Base-by-base conservation (phyloP, 2,113 vertebrate genomes). In the Astur gentilis region DNA sequence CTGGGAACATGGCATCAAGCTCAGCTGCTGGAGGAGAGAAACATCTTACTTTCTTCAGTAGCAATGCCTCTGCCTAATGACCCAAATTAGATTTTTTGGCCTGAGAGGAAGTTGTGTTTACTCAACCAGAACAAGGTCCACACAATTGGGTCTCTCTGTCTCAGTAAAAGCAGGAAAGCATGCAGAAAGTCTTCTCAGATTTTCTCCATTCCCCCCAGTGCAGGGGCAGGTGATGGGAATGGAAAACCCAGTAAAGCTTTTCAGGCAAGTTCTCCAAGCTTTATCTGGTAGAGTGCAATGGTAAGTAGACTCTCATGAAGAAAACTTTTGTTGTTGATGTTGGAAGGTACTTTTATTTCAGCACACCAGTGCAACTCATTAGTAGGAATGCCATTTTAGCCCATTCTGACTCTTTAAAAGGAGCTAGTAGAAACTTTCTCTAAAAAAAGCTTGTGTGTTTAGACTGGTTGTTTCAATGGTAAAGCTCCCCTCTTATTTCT, bases 11-110 rank as follows among this genome's bases (percentile, higher is more conserved):
- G 19, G 27, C 78, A 61, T 4, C 49, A 49, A 76, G 70, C 58
- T 95, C 78, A 91, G 73, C 77, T 94, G 87, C 65, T 83, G 73
- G 57, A 80, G 40, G 40, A 81, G 61, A 84, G 86, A 61, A 95
- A 29, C 32, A 61, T 50, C 72, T 83, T 72, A n/a, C 62, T 58
- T 82, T 79, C 55, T 64, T 87, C 61, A 54, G 42, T 16, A 52
- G 45, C 60, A 75, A 9, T 67, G 50, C 57, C 44, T 89, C 65
- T 29, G 17, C 55, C 38, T 82, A 49, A 45, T 82, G 61, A 87
- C 45, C 29, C 62, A 82, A n/a, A 65, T 80, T 17, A 69, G 21
- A 1, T 2, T 38, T 75, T 91, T 82, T 93, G 65, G 57, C 61
- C 42, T 89, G 52, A 19, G 27, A 78, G 60, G 16, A 65, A 64